Conservation (phyloP, 2,797 vertebrate species). For the Fistularia tabacaria region DNA sequence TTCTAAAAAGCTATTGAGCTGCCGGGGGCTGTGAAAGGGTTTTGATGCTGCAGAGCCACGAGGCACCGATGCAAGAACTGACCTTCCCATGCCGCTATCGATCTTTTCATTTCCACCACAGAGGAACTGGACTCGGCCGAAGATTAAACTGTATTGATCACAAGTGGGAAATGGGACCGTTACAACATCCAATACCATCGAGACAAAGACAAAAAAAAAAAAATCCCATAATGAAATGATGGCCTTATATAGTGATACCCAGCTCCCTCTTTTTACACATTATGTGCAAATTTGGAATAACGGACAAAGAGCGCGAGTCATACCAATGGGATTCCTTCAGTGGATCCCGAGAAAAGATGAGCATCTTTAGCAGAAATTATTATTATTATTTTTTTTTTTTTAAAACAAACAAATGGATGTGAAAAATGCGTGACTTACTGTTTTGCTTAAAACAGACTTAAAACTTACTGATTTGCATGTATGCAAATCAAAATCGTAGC, state of each 20-base stretch:
- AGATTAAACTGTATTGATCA: constrained; percentile 42
- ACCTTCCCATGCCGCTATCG: constrained; percentile 51
- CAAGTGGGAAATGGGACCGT: constrained; percentile 32
- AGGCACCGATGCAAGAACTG: constrained; percentile 48
- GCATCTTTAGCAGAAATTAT: too few relatives aligned
- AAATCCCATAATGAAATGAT: neutral
- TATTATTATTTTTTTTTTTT: too few relatives aligned
- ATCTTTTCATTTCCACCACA: constrained; percentile 51
- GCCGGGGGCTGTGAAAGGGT: constrained; percentile 33
- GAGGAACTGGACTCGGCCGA: constrained; percentile 38
- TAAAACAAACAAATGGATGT: too few relatives aligned
- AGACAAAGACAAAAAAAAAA: neutral
- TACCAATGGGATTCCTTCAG: too few relatives aligned
- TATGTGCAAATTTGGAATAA: too few relatives aligned
- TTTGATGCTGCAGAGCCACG: constrained; percentile 55
- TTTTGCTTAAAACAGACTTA: too few relatives aligned
- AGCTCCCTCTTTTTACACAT: too few relatives aligned
- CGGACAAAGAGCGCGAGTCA: too few relatives aligned
- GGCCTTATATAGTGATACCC: neutral
- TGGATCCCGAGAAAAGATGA: too few relatives aligned
- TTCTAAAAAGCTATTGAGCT: constrained; percentile 50
- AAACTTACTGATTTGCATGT: too few relatives aligned
- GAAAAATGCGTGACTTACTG: too few relatives aligned
- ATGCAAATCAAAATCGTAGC: too few relatives aligned
- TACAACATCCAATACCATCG: constrained; percentile 6